A percentile compares a stretch with the other conserved stretches of the same genome.
phyloP scores from a whole-genome alignment of 1,140 invertebrate genomes.

The Diabrotica virgifera region DNA sequence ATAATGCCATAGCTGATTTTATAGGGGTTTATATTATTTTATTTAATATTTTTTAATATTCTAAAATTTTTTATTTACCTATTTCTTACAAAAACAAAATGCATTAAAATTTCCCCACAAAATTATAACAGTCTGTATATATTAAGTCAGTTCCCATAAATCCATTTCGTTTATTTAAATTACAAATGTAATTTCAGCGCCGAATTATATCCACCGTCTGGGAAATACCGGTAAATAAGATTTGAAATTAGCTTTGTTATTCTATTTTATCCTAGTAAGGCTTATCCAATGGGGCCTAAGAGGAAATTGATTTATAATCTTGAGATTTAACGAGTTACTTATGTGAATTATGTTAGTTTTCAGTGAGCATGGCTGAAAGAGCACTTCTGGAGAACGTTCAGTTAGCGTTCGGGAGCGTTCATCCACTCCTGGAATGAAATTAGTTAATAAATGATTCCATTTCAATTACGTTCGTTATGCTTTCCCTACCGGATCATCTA shows the following conservation, averaged over 20 bases:
- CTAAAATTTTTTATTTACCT: no score
- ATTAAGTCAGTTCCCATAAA: no score
- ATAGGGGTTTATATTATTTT: no score
- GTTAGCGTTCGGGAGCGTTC: not conserved
- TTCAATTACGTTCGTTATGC: not conserved
- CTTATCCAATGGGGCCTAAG: not conserved
- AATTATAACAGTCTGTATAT: no score
- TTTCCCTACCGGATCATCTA: no score
- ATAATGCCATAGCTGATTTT: no score
- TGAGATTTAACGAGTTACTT: not conserved
- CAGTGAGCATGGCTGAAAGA: not conserved
- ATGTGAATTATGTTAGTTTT: not conserved
- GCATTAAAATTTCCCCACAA: no score
- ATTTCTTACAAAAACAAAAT: no score
- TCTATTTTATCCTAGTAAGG: not conserved
- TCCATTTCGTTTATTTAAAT: not conserved
- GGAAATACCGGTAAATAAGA: not conserved
- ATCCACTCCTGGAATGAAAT: not conserved
- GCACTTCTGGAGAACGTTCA: not conserved
- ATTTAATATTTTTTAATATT: no score
- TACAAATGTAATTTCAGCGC: not conserved
- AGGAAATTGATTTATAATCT: conserved; percentile 3
- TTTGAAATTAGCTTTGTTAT: not conserved
- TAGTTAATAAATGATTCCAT: not conserved
- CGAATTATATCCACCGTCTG: not conserved